Evolutionary conservation across 1,140 invertebrate species (phyloP), one percentile per base, ranked within the genome.

Genomic region (Brachionus rotundiformis): DNA sequence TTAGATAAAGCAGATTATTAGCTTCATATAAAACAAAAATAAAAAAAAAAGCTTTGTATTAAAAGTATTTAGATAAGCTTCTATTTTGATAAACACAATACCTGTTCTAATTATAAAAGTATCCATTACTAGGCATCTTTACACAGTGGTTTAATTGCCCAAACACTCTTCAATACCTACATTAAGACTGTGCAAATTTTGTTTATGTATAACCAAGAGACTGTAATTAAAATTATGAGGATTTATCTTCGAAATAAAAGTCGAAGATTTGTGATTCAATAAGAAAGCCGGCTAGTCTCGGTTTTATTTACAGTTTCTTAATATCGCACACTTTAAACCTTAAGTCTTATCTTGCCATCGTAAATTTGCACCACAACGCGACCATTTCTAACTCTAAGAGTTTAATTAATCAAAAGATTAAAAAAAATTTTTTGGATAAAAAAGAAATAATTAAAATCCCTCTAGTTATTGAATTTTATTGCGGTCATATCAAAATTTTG

Each of bases 201-300:
- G 47, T 54, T 54, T 54, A 54, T 54, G 47, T 54, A 54, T 54
- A 19, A 54, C 47, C 47, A 54, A 54, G 47, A 54, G 47, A 54
- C 16, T 7, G 47, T 54, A 54, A 23, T 54, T 54, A 54, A 54
- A 54, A 54, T 54, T 25, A 8, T 54, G 47, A 16, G 47, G 47
- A 54, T 54, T 54, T 54, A 54, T 54, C 47, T 54, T 54, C 4
- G n/a, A 19, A 54, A 54, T 54, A 19, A 16, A 54, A 54, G 47
- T 54, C 47, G n/a, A 54, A 54, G 47, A 54, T 54, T 54, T 54
- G 3, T 54, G 47, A 54, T 54, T 54, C 47, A 54, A 54, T 54
- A 54, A 54, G 19, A 54, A 54, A 54, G 47, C 47, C 47, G 47
- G 8, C 47, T 19, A 54, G 47, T 54, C 47, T 54, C 19, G 47